Percentiles rank a stretch among this genome's conserved stretches.
These are phyloP conservation scores for Etheostoma perlongum DNA, from an alignment of 2,797 vertebrate species.

Conservation along the genomic window DNA sequence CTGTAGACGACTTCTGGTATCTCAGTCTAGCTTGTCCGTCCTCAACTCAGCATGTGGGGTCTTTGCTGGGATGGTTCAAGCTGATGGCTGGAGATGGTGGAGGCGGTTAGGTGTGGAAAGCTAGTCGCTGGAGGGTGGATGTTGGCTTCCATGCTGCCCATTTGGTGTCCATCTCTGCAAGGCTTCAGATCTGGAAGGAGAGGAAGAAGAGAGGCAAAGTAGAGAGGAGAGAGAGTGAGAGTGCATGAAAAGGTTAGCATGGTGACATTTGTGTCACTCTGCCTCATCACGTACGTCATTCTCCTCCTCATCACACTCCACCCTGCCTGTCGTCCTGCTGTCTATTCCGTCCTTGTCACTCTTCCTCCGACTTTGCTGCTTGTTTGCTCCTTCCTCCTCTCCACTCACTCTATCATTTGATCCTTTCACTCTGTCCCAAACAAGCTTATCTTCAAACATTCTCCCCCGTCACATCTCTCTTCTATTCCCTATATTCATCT, in stretches of 20 bases:
- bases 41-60: conserved; percentile 49
- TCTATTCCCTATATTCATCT: conserved; percentile 48
- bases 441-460: conserved; percentile 67
- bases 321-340: conserved; percentile 75
- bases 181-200: conserved; percentile 57
- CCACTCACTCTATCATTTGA: conserved; percentile 63
- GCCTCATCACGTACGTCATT: conserved; percentile 79
- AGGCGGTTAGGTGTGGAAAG: conserved; percentile 55
- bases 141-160: conserved; percentile 61
- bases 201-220: conserved; percentile 54
- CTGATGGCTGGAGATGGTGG: conserved; percentile 54
- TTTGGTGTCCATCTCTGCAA: conserved; percentile 62
- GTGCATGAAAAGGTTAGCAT: conserved; percentile 77
- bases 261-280: conserved; percentile 83
- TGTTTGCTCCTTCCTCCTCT: conserved; percentile 63
- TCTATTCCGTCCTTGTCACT: conserved; percentile 81
- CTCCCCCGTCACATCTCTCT: conserved; percentile 41
- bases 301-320: conserved; percentile 72
- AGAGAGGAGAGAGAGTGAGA: conserved; percentile 52
- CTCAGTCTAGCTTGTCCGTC: conserved; percentile 21
- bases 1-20: conserved; percentile 20
- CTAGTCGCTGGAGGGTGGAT: conserved; percentile 44
- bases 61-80: conserved; percentile 29
- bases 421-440: conserved; percentile 53
- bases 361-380: conserved; percentile 66